A percentile compares a stretch with the other conserved stretches of the same genome.
phyloP scores from a whole-genome alignment of 2,888 invertebrate genomes.

The Orchesellides sinensis region DNA sequence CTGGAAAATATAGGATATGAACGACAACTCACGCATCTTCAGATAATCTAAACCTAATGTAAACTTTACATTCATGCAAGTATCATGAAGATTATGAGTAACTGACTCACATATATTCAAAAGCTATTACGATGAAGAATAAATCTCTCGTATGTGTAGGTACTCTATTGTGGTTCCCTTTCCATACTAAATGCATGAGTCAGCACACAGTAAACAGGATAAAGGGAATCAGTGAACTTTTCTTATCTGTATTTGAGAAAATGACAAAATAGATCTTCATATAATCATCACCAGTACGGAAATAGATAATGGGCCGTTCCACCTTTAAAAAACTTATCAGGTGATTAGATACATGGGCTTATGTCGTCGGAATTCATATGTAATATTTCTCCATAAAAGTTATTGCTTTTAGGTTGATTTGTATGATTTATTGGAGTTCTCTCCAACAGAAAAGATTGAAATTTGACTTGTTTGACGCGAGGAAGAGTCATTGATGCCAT shows the following conservation, averaged over 20 bases:
- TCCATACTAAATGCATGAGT: constrained; percentile 2
- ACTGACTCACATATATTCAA: too few species aligned
- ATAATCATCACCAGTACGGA: constrained; percentile 46
- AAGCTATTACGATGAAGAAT: too few species aligned
- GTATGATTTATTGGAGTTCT: too few species aligned
- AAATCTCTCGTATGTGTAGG: too few species aligned
- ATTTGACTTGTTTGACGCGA: constrained; percentile 45
- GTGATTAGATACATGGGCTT: too few species aligned
- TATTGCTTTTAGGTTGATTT: not conserved
- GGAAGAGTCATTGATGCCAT: constrained; percentile 39
- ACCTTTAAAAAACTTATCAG: too few species aligned
- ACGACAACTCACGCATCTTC: constrained; percentile 21
- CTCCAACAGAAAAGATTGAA: constrained; percentile 17
- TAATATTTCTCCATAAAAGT: too few species aligned
- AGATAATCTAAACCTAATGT: too few species aligned
- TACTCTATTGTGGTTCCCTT: too few species aligned
- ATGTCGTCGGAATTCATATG: too few species aligned
- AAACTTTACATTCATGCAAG: too few species aligned
- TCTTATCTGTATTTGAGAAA: constrained; percentile 31
- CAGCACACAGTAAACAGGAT: constrained; percentile 13
- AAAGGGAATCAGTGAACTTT: constrained; percentile 15
- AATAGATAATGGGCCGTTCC: constrained; percentile 45
- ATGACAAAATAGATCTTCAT: constrained; percentile 31
- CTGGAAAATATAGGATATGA: not conserved
- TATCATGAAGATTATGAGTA: too few species aligned